Base-by-base conservation (phyloP, 2,888 invertebrate genomes). In the Cryptocheilus praepositus region DNA sequence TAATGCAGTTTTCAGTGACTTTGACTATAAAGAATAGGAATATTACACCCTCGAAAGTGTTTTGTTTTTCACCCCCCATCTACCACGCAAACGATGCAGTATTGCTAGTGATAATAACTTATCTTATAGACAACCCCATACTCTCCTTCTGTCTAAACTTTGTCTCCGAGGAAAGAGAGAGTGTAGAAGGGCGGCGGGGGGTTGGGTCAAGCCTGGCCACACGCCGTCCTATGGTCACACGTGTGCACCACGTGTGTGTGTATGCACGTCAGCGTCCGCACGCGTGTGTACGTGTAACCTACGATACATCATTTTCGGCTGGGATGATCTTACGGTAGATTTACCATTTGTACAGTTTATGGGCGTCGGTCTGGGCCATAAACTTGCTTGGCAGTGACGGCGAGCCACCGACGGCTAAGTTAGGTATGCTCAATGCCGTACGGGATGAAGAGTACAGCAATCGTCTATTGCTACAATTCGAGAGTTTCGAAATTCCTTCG, bases 301-400 rank as follows among this genome's bases (percentile, higher is more conserved):
- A 85, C 86, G 84, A 89, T 89, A 88, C 86, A 88, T 89, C 89
- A 89, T 88, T 89, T 88, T 89, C 89, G 88, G 88, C 86, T 88
- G 88, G 88, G 84, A 87, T 88, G 87, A 86, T 87, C 86, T 88
- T 85, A 87, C 89, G 88, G 83, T 89, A 88, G 88, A 89, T 89
- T 89, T 88, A 88, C 86, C 89, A 88, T 89, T 88, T 85, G 86
- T 83, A 86, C 86, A 88, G 88, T 89, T 89, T 89, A 88, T 88
- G 88, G 87, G 81, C 86, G 86, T 83, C 85, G 87, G 87, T 86
- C 87, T 87, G 85, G 83, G 85, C 86, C 86, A 89, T 88, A 89
- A 89, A 89, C 88, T 89, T 88, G 85, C 79, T 86, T 87, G 87
- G 86, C 87, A 87, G 88, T 88, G 88, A 88, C 86, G 87, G 83